A percentile compares a stretch with the other conserved stretches of the same genome.
Conservation (phyloP, 2,113 vertebrate genomes). For the Misgurnus anguillicaudatus region DNA sequence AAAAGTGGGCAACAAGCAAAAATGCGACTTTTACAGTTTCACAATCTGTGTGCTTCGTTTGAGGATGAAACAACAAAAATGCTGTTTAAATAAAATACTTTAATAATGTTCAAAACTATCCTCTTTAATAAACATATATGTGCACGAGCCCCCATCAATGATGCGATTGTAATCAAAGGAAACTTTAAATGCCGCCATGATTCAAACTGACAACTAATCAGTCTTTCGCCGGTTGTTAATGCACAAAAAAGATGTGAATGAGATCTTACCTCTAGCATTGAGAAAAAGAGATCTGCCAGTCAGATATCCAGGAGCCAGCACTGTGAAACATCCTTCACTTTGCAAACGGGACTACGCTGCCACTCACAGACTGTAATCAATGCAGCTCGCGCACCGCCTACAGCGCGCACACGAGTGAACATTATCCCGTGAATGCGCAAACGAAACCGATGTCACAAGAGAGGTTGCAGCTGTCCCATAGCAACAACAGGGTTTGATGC, state of each 20-base stretch:
- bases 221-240: background rate
- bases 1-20: background rate
- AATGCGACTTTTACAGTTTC: background rate
- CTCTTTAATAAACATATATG: background rate
- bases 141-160: background rate
- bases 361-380: constrained; percentile 24
- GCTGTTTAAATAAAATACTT: background rate
- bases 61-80: too few relatives aligned
- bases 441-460: background rate
- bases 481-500: constrained; percentile 8
- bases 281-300: background rate
- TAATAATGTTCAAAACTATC: background rate
- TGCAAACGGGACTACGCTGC: background rate
- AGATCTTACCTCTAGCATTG: constrained; percentile 44
- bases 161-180: background rate
- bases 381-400: constrained; percentile 17
- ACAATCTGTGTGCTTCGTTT: background rate
- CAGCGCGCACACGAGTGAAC: constrained; percentile 45
- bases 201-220: background rate
- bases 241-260: constrained; percentile 9
- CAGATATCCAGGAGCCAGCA: background rate
- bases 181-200: constrained; percentile 37
- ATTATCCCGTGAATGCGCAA: constrained; percentile 37
- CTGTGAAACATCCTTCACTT: constrained; percentile 15
- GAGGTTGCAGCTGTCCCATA: background rate